Conservation (phyloP, 2,888 invertebrate genomes). For the Harmothoe impar region DNA sequence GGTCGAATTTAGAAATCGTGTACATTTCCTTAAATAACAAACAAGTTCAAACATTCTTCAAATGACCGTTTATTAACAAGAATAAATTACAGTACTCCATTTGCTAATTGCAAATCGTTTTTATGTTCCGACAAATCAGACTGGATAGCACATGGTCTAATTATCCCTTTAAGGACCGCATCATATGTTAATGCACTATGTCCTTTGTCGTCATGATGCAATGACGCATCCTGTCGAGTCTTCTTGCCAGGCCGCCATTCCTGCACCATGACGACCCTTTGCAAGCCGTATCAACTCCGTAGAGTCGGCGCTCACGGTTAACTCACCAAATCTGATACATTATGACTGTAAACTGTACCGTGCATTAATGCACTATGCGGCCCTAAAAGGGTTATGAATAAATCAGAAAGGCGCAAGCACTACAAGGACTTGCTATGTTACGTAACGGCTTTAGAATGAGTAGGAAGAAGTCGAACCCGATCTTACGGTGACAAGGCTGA, state of each 20-base stretch:
- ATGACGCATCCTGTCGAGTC: no score
- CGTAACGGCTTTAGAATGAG: not conserved
- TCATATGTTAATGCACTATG: no score
- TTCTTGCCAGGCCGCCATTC: no score
- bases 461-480: not conserved
- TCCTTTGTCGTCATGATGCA: no score
- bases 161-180: no score
- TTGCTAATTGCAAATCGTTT: not conserved
- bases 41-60: not conserved
- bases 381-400: no score
- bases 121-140: not conserved
- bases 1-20: no score
- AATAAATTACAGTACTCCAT: slow-evolving; percentile 17
- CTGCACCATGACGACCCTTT: no score
- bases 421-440: not conserved
- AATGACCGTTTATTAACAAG: slow-evolving; percentile 38
- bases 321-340: not conserved
- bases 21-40: not conserved
- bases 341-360: not conserved
- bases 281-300: no score
- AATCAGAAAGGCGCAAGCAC: not conserved
- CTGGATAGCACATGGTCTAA: not conserved
- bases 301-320: not conserved
- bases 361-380: no score
- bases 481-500: not conserved